Evolutionary conservation across 2,888 invertebrate genomes (phyloP), one percentile per base, ranked within the genome.

Genomic region (Leptopilina syphax): DNA sequence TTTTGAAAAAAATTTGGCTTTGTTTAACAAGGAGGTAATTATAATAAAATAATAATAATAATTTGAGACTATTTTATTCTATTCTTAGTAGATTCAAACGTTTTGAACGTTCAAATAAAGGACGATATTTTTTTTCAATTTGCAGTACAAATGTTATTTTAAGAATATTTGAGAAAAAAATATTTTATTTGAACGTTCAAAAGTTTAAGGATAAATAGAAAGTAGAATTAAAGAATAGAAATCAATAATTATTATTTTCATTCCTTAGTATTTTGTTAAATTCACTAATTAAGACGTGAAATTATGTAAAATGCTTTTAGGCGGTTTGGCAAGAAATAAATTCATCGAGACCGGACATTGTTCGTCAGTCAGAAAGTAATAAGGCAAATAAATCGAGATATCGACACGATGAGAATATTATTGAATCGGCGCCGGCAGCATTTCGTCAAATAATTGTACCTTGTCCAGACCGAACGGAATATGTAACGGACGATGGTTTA

Each of bases 1-100:
- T 93, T 98, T 98, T 93, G 98, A 98, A 91, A 97, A 97, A 84
- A 98, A 98, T 93, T 93, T 98, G 79, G 97, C 97, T 34, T 93
- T 98, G 73, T 98, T 98, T 92, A 96, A 98, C 92, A 98, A 98
- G 92, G 92, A 94, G 90, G 93, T 93, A 83, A 77, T 81, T 73
- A 82, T 8, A 65, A 9, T 6, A 63, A 13, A n/a, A 9, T 50
- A 50, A 27, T 27, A 27, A 27, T 27, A 27, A 27, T 27, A 34
- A 34, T 18, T 0, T 18, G 0, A 18, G 18, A 18, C 18, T 0
- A 18, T 18, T 18, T 18, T 18, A 0, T 18, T 18, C 18, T 0
- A 18, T 18, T 18, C 18, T 18, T 18, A 18, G 18, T 18, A 18
- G 18, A 18, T 18, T 18, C 18, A 18, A 18, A 18, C 18, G 18